Evolutionary conservation across 2,113 vertebrate species (phyloP).

Genomic region (Coturnix japonica): DNA sequence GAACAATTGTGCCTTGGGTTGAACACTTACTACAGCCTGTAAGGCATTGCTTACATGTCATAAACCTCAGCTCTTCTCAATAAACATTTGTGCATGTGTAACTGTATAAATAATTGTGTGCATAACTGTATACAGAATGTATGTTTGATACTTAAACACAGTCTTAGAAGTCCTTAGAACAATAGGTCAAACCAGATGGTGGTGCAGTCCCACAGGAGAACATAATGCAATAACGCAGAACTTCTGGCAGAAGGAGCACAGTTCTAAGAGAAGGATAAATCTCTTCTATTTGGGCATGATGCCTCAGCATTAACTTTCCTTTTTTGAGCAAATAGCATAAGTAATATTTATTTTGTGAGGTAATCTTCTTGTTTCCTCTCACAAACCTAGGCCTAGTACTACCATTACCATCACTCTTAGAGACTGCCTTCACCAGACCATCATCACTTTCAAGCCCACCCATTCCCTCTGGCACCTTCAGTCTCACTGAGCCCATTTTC

Average conservation of each 20-base stretch:
- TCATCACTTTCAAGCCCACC: neutral
- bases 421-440: neutral
- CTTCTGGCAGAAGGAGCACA: slow-evolving; percentile 49
- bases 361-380: slow-evolving; percentile 60
- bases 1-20: neutral
- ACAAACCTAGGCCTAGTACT: neutral
- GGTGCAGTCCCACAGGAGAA: slow-evolving; percentile 29
- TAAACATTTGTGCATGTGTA: neutral
- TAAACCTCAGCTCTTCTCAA: slow-evolving; percentile 7
- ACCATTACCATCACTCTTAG: neutral
- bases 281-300: slow-evolving; percentile 52
- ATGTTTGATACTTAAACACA: neutral
- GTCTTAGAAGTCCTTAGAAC: slow-evolving; percentile 50
- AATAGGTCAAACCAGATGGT: slow-evolving; percentile 61
- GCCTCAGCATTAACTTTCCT: slow-evolving; percentile 50
- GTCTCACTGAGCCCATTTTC: neutral
- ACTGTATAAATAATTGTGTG: neutral
- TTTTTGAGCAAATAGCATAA: slow-evolving; percentile 48
- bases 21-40: neutral
- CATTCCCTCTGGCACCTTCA: neutral
- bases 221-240: slow-evolving; percentile 36
- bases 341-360: slow-evolving; percentile 68
- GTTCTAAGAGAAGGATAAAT: slow-evolving; percentile 58
- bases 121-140: neutral
- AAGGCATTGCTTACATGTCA: slow-evolving; percentile 14